Evolutionary conservation across 2,888 invertebrate species (phyloP), one percentile per base, ranked within the genome.

Genomic region (Mesoligia furuncula): DNA sequence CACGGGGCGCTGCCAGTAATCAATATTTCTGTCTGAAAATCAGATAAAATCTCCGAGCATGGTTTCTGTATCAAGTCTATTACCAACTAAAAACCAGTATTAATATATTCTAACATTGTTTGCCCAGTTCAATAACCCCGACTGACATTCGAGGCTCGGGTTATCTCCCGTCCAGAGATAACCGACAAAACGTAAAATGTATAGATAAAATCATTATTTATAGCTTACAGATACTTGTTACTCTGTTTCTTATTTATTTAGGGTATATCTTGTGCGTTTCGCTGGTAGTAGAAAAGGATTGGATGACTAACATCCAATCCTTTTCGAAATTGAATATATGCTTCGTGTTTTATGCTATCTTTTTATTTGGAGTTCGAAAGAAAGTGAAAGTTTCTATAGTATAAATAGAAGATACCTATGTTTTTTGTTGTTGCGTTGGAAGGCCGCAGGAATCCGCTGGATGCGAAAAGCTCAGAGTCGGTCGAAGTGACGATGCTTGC

Each of bases 191-290:
- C 77, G 81, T 88, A 80, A 80, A 87, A 87, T 75, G 77, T 81
- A 64, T 54, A 73, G 70, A 88, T 86, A 79, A 59, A 48, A 88
- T 87, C 88, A 79, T 86, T 77, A 88, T 87, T 87, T 88, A 88
- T 87, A 79, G 75, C 61, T 66, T 65, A 68, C 57, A 80, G 77
- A 75, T 86, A 83, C 86, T 84, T 79, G 73, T 76, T 74, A 77
- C 73, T n/a, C 17, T 39, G 42, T 61, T 66, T 5, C 42, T 69
- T 68, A 84, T 68, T 72, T 64, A 77, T 70, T 73, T 77, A 75
- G 66, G 62, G 48, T 70, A 51, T 67, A 67, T 83, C 70, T 68
- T 36, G 39, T 76, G n/a, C 5, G 11, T 48, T 48, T n/a, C 8
- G 45, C 20, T 39, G 48, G 31, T 54, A 45, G 20, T n/a, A 11